Evolutionary conservation across 2,888 invertebrate species (phyloP).

Genomic region (Drosophila infuscata): DNA sequence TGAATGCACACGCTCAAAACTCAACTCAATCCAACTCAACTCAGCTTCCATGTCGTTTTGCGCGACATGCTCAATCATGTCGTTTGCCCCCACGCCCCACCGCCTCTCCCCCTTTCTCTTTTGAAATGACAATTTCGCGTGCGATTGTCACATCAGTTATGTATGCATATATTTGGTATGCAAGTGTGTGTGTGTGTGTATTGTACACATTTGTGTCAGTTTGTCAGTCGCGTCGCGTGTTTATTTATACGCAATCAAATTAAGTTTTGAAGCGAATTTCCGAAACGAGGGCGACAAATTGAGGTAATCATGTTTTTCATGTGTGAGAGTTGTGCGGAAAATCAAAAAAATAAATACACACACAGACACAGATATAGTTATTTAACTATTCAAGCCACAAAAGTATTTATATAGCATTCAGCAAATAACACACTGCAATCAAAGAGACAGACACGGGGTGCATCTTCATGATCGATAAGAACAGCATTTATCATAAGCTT

Average conservation of each 20-base stretch:
- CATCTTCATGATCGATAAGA: neutral
- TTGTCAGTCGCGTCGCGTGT: constrained; percentile 70
- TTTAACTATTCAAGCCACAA: constrained; percentile 39
- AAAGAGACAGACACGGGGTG: neutral
- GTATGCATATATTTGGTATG: constrained; percentile 48
- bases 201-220: constrained; percentile 48
- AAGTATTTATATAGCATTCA: neutral
- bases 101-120: neutral
- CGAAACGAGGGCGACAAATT: constrained; percentile 68
- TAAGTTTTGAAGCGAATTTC: constrained; percentile 74
- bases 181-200: constrained; percentile 12
- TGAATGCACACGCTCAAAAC: constrained; percentile 65
- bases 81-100: constrained; percentile 2
- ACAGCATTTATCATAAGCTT: neutral
- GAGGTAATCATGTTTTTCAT: constrained; percentile 70
- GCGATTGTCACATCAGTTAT: constrained; percentile 81
- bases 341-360: constrained; percentile 49
- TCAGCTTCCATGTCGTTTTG: constrained; percentile 69
- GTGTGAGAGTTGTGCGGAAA: constrained; percentile 45
- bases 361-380: constrained; percentile 5
- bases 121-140: constrained; percentile 80
- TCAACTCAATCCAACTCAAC: constrained; percentile 54
- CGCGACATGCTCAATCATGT: constrained; percentile 74
- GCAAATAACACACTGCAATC: neutral
- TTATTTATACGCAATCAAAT: constrained; percentile 81